Evolutionary conservation across 2,888 invertebrate species (phyloP).

Genomic region (Heliconius cydno): DNA sequence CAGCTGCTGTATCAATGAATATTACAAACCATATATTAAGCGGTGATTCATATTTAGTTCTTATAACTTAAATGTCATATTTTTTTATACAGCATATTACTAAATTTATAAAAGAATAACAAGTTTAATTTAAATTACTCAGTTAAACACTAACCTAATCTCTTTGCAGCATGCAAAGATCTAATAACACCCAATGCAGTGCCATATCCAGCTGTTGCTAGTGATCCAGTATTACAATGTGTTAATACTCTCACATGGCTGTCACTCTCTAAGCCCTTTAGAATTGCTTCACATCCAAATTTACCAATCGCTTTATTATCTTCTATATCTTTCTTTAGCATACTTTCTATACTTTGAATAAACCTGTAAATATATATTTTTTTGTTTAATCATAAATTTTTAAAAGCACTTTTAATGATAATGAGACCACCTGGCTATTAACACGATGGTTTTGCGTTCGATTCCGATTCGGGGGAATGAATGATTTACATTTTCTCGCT

Average conservation of each 20-base stretch:
- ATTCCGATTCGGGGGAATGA: neutral
- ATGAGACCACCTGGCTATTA: too few relatives aligned
- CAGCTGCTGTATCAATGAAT: too few relatives aligned
- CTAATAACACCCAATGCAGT: conserved; percentile 98
- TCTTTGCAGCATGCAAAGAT: conserved; percentile 87
- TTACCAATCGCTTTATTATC: conserved; percentile 95
- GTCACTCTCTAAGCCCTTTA: conserved; percentile 83
- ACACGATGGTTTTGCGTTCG: neutral
- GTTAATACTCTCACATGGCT: conserved; percentile 90
- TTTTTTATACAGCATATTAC: too few relatives aligned
- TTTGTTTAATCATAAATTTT: neutral
- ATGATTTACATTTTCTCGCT: neutral
- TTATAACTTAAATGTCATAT: too few relatives aligned
- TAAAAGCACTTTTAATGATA: neutral
- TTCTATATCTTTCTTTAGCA: conserved; percentile 93
- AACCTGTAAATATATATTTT: conserved; percentile 83
- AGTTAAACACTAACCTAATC: conserved; percentile 84
- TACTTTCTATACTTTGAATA: conserved; percentile 88
- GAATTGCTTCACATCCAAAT: conserved; percentile 91
- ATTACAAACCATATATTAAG: too few relatives aligned
- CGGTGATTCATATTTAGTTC: too few relatives aligned
- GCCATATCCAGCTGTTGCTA: conserved; percentile 98
- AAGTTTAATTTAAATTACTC: too few relatives aligned
- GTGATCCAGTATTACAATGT: conserved; percentile 98
- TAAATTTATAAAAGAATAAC: too few relatives aligned